Evolutionary conservation across 1,140 invertebrate species (phyloP).

Genomic region (Teleopsis dalmanni): DNA sequence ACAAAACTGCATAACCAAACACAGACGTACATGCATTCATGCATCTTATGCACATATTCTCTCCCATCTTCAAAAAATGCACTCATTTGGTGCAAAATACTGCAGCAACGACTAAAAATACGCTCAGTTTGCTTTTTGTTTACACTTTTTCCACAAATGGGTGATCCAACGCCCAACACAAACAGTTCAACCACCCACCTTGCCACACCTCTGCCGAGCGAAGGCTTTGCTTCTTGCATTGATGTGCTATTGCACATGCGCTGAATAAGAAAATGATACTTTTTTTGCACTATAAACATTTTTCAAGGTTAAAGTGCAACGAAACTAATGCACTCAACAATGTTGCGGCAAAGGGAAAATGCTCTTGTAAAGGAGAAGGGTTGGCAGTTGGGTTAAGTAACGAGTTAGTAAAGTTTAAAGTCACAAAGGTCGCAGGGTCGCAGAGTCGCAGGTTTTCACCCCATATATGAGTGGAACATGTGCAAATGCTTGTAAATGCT

Average conservation of each 20-base stretch:
- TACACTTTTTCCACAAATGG: neutral
- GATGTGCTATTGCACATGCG: neutral
- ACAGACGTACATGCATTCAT: neutral
- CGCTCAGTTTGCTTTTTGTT: neutral
- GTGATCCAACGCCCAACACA: neutral
- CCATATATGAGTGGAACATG: too few species aligned
- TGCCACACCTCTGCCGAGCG: neutral
- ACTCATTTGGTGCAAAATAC: neutral
- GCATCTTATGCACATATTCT: neutral
- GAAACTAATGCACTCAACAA: conserved; percentile 17
- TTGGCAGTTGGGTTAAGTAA: too few species aligned
- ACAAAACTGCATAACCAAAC: too few species aligned
- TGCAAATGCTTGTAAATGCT: too few species aligned
- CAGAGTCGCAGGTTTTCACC: too few species aligned
- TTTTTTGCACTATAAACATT: conserved; percentile 17
- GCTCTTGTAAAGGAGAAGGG: too few species aligned
- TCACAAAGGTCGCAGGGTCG: too few species aligned
- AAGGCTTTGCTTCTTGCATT: neutral
- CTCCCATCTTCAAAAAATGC: neutral
- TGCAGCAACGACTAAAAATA: neutral
- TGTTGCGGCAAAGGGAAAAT: neutral
- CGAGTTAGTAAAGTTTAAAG: too few species aligned
- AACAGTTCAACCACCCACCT: neutral
- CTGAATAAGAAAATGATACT: conserved; percentile 1
- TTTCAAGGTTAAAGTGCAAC: conserved; percentile 45